phyloP scores from a whole-genome alignment of 2,888 invertebrate species.

The Rotaria sp. region DNA sequence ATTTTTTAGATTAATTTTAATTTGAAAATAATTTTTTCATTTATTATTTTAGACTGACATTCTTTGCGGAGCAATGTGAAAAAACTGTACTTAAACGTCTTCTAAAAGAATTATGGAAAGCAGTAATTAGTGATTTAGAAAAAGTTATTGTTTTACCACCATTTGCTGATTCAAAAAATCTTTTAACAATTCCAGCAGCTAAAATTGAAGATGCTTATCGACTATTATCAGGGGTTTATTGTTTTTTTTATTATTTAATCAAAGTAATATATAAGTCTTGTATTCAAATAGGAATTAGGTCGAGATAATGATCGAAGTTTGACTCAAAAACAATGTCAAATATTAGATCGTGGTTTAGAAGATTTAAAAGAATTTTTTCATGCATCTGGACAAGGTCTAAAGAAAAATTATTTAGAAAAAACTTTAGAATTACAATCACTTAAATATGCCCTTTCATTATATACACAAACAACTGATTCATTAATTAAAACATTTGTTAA shows the following conservation, averaged over 20 bases:
- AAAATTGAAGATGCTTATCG: slow-evolving; percentile 41
- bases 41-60: slow-evolving; percentile 16
- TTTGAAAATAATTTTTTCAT: too few species aligned
- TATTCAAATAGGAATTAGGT: slow-evolving; percentile 20
- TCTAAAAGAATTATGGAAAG: slow-evolving; percentile 96
- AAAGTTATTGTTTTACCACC: slow-evolving; percentile 93
- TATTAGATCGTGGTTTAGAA: slow-evolving; percentile 88
- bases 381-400: slow-evolving; percentile 92
- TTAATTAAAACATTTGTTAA: slow-evolving; percentile 95
- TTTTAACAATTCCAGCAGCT: slow-evolving; percentile 28
- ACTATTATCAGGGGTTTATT: slow-evolving; percentile 29
- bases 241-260: not conserved
- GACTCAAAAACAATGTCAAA: slow-evolving; percentile 94
- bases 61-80: slow-evolving; percentile 77
- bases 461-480: slow-evolving; percentile 98
- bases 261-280: not conserved
- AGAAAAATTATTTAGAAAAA: slow-evolving; percentile 94
- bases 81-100: slow-evolving; percentile 96
- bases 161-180: slow-evolving; percentile 58
- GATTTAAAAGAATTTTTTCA: slow-evolving; percentile 98
- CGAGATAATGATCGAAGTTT: slow-evolving; percentile 54
- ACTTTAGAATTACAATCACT: slow-evolving; percentile 89
- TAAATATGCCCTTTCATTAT: slow-evolving; percentile 89
- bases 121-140: slow-evolving; percentile 94
- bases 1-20: too few species aligned